phyloP scores from a whole-genome alignment of 1,140 invertebrate genomes.

The Halesus radiatus region DNA sequence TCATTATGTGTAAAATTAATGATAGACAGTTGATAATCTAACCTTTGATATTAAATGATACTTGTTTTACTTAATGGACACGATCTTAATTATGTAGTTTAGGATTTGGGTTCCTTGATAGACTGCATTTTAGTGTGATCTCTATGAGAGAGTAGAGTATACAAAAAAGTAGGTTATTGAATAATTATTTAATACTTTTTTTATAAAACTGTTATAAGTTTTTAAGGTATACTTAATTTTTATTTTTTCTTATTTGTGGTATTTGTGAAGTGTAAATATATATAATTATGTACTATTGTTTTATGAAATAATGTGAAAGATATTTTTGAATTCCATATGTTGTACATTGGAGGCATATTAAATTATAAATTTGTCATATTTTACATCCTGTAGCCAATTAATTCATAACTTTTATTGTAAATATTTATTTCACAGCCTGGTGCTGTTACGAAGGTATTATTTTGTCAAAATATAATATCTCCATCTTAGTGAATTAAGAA shows the following conservation, averaged over 20 bases:
- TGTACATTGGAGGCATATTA: constrained; percentile 36
- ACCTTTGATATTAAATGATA: constrained; percentile 33
- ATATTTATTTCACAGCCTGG: constrained; percentile 49
- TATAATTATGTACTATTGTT: constrained; percentile 29
- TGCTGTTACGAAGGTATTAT: constrained; percentile 40
- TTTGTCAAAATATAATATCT: constrained; percentile 30
- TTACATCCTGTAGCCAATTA: constrained; percentile 27
- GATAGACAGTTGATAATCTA: constrained; percentile 10
- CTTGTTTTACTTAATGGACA: constrained; percentile 46
- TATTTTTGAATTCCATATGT: constrained; percentile 40
- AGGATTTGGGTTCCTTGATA: constrained; percentile 57
- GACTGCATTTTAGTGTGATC: constrained; percentile 58
- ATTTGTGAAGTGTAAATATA: constrained; percentile 46
- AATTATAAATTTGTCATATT: constrained; percentile 19
- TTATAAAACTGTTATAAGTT: constrained; percentile 43
- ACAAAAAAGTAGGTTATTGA: constrained; percentile 47
- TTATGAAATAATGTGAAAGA: constrained; percentile 38
- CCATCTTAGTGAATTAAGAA: constrained; percentile 40
- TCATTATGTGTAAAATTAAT: constrained; percentile 23
- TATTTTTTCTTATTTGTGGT: constrained; percentile 42
- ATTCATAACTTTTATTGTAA: constrained; percentile 42
- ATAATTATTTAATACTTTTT: constrained; percentile 36
- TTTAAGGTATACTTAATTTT: constrained; percentile 26
- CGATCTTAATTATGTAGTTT: constrained; percentile 50
- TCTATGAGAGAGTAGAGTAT: constrained; percentile 49